Evolutionary conservation across 1,140 invertebrate genomes (phyloP).

Genomic region (Cecropterus lyciades): DNA sequence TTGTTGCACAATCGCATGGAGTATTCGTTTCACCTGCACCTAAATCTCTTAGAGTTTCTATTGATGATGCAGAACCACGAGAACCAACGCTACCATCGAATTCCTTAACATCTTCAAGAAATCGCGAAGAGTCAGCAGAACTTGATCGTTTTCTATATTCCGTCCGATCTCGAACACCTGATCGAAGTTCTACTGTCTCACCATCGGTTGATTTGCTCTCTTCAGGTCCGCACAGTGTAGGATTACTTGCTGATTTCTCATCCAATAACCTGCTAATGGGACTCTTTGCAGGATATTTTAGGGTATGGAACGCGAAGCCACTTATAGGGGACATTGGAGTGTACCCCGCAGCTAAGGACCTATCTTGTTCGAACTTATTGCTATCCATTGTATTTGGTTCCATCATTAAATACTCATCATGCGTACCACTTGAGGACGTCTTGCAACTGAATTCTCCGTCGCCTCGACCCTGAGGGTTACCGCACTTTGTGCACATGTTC

Average conservation of each 20-base stretch:
- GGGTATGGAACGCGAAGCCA: slow-evolving; percentile 68
- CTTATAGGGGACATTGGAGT: slow-evolving; percentile 88
- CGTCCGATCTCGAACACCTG: slow-evolving; percentile 36
- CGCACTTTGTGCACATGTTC: slow-evolving; percentile 86
- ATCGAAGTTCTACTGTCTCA: slow-evolving; percentile 25
- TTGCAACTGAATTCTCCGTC: slow-evolving; percentile 10
- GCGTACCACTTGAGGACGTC: slow-evolving; percentile 1
- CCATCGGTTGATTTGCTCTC: slow-evolving; percentile 25
- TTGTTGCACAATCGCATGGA: slow-evolving; percentile 53
- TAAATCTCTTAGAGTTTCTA: slow-evolving; percentile 80
- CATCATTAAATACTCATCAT: slow-evolving; percentile 89
- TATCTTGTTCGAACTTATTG: slow-evolving; percentile 49
- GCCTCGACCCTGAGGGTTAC: slow-evolving; percentile 79
- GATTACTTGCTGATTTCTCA: slow-evolving; percentile 88
- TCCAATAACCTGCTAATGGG: slow-evolving; percentile 65
- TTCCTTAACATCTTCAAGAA: slow-evolving; percentile 85
- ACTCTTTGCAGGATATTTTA: slow-evolving; percentile 60
- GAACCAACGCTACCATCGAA: slow-evolving; percentile 77
- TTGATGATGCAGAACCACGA: slow-evolving; percentile 72
- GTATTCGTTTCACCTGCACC: slow-evolving; percentile 41
- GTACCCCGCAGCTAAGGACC: slow-evolving; percentile 82
- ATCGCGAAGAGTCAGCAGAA: slow-evolving; percentile 89
- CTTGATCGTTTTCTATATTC: slow-evolving; percentile 86
- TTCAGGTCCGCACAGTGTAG: slow-evolving; percentile 82
- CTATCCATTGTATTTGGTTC: slow-evolving; percentile 82